A percentile compares a stretch with the other conserved stretches of the same genome.
These are phyloP conservation scores for Chromobotia macracanthus DNA, from an alignment of 2,797 vertebrate genomes.

Conservation along the genomic window DNA sequence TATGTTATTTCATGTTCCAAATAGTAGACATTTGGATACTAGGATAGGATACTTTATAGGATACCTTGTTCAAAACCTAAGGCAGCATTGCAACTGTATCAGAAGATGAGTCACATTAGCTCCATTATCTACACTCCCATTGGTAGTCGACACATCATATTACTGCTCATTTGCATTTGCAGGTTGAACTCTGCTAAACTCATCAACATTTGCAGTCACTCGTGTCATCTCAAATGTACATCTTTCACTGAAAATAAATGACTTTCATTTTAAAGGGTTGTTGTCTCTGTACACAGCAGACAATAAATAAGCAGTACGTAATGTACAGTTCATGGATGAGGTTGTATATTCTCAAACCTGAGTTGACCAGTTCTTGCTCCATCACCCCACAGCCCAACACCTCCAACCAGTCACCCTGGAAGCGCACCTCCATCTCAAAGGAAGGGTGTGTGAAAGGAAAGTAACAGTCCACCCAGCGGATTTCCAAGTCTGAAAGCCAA, in stretches of 20 bases:
- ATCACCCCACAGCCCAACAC: conserved; percentile 95
- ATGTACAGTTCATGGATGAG: conserved; percentile 13
- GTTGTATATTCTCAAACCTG: conserved; percentile 76
- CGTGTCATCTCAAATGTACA: neutral
- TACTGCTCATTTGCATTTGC: neutral
- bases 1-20: too few relatives aligned
- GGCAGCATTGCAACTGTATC: too few relatives aligned
- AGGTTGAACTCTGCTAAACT: too few relatives aligned
- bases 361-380: conserved; percentile 91
- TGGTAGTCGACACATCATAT: neutral
- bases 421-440: conserved; percentile 96
- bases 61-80: too few relatives aligned
- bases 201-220: neutral
- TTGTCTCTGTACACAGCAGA: too few relatives aligned
- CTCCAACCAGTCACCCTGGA: conserved; percentile 91
- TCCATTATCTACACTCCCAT: neutral
- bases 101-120: too few relatives aligned
- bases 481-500: conserved; percentile 79
- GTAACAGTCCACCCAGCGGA: conserved; percentile 92
- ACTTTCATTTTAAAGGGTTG: neutral
- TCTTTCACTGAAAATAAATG: neutral
- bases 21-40: too few relatives aligned
- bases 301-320: too few relatives aligned
- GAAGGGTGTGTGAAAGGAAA: conserved; percentile 97
- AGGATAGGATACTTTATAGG: too few relatives aligned